Evolutionary conservation across 2,797 vertebrate species (phyloP).

Genomic region (Pangasius mekongensis): DNA sequence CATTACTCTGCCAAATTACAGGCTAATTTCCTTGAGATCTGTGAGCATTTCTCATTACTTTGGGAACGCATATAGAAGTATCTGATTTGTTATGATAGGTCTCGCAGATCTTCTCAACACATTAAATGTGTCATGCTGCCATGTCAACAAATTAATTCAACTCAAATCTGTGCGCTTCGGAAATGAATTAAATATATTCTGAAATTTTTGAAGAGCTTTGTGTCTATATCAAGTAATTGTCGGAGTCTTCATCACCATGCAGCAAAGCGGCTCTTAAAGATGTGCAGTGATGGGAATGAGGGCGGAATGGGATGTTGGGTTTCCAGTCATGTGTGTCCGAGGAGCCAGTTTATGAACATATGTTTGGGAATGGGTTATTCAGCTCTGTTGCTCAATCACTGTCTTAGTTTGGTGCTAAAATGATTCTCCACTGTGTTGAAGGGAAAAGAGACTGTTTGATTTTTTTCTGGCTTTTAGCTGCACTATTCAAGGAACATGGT

Average conservation of each 20-base stretch:
- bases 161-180: neutral
- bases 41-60: neutral
- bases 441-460: conserved; percentile 47
- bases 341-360: conserved; percentile 5
- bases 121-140: neutral
- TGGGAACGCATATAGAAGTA: neutral
- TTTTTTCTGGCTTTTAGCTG: conserved; percentile 28
- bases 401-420: conserved; percentile 38
- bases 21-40: neutral
- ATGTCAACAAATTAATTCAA: neutral
- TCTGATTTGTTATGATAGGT: neutral
- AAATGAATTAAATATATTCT: neutral
- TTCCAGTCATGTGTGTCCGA: conserved; percentile 11
- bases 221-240: neutral
- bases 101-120: neutral
- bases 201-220: neutral
- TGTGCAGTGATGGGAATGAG: neutral
- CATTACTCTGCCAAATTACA: neutral
- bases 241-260: neutral
- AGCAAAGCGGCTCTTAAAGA: conserved; percentile 1
- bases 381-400: neutral
- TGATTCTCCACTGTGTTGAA: conserved; percentile 37
- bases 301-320: neutral
- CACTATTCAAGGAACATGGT: conserved; percentile 39
- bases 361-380: conserved; percentile 4